Percentiles rank a stretch among this genome's conserved stretches.
Evolutionary conservation across 2,113 vertebrate genomes (phyloP).

Genomic region (Polypterus bichir): DNA sequence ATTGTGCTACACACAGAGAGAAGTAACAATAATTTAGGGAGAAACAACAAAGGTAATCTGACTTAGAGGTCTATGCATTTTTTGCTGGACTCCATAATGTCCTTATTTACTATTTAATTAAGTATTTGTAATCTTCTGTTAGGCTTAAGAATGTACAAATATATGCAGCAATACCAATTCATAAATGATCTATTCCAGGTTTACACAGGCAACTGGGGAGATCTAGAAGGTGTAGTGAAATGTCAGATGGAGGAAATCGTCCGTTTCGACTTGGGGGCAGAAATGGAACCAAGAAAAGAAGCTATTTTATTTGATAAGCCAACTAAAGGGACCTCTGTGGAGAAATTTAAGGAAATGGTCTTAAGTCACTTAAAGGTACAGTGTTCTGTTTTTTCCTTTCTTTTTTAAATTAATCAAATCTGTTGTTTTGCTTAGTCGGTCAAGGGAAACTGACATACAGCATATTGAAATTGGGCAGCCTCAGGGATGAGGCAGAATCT

Average conservation of each 20-base stretch:
- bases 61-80: too few species aligned
- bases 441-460: too few species aligned
- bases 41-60: too few species aligned
- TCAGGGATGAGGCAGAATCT: too few species aligned
- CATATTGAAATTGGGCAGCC: too few species aligned
- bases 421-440: too few species aligned
- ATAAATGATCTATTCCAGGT: conserved; percentile 45
- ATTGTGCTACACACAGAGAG: too few species aligned
- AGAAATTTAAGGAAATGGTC: conserved; percentile 96
- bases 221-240: conserved; percentile 83
- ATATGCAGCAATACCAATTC: background rate
- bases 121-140: background rate
- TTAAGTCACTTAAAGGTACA: conserved; percentile 75
- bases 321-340: conserved; percentile 84
- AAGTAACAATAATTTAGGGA: too few species aligned
- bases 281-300: conserved; percentile 78
- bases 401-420: too few species aligned
- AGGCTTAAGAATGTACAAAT: background rate
- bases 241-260: conserved; percentile 79
- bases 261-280: conserved; percentile 68
- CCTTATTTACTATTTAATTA: too few species aligned
- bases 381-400: too few species aligned
- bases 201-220: conserved; percentile 86
- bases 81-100: too few species aligned
- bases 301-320: conserved; percentile 75